Base-by-base conservation (phyloP, 2,888 invertebrate genomes). In the Cremastinae sp. region DNA sequence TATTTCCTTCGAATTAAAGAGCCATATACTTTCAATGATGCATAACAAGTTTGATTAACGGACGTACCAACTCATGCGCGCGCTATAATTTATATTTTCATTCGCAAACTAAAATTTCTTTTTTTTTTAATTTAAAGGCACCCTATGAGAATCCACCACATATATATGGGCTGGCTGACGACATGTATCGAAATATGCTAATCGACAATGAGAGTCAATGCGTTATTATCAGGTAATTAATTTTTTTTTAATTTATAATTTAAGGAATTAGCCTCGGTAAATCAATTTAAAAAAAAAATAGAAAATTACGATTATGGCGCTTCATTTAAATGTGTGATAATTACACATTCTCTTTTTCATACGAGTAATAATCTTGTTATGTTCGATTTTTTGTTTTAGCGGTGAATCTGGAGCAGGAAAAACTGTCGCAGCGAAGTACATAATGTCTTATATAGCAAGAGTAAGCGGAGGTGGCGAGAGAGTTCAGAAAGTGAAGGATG, bases 111-210 rank as follows among this genome's bases (percentile, higher is more conserved):
- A 28, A 28, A 28, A 3, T n/a, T n/a, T 2, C 5, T 28, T 28
- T 28, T 28, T 28, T 28, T 28, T 3, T 3, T 47, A 22, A 49
- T 75, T 49, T n/a, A 36, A 22, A 93, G 93, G 93, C 93, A 2
- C 92, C 93, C 14, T 94, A 93, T 86, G 94, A 94, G 87, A 94
- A 94, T 87, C 93, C 94, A 34, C 94, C 94, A 0, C 94, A 94
- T 84, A 91, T 94, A 59, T 94, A 93, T 84, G 93, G 93, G 0
- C 86, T 94, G 62, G 92, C 94, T 0, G 94, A 94, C 82, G 92
- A 93, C 80, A 94, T 94, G 94, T 94, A 93, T 87, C 90, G 94
- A 78, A 94, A 94, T 86, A 93, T 94, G 93, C 85, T 94, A 81
- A 94, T 94, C 80, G 94, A 94, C 83, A 90, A 90, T 81, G 94